Evolutionary conservation across 2,888 invertebrate genomes (phyloP).

Genomic region (Platycheirus albimanus): DNA sequence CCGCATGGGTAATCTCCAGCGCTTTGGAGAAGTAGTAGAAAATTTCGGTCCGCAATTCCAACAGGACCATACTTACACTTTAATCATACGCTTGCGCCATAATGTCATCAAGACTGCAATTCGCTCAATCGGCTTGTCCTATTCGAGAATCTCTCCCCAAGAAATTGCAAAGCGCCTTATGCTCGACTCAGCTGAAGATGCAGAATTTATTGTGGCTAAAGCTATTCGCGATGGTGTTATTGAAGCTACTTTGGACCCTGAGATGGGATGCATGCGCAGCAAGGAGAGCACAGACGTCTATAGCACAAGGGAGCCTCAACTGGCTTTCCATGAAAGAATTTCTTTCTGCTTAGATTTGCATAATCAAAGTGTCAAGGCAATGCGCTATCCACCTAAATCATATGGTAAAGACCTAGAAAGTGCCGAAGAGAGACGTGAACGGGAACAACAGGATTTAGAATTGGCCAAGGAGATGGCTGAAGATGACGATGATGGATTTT

Average conservation of each 20-base stretch:
- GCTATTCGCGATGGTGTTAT: constrained; percentile 99
- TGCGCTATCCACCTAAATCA: constrained; percentile 99
- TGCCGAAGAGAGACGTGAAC: constrained; percentile 96
- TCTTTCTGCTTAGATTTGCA: constrained; percentile 98
- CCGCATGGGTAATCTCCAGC: constrained; percentile 95
- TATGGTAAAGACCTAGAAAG: constrained; percentile 99
- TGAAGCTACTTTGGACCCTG: constrained; percentile 98
- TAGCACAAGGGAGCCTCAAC: constrained; percentile 96
- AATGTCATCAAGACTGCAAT: constrained; percentile 99
- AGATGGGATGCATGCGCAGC: constrained; percentile 97
- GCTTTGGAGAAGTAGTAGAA: constrained; percentile 96
- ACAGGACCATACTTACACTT: constrained; percentile 96
- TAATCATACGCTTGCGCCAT: constrained; percentile 97
- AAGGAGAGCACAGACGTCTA: constrained; percentile 98
- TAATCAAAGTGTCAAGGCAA: constrained; percentile 99
- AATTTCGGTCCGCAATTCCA: constrained; percentile 96
- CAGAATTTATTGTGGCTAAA: constrained; percentile 99
- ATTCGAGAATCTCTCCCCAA: constrained; percentile 96
- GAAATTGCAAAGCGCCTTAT: constrained; percentile 97
- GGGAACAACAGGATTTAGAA: constrained; percentile 99
- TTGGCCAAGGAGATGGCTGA: constrained; percentile 99
- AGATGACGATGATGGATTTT: constrained; percentile 97
- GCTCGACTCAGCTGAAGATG: constrained; percentile 97
- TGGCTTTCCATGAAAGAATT: constrained; percentile 98
- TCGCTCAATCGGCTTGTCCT: constrained; percentile 96